Conservation (phyloP, 2,888 invertebrate genomes). For the Acleris sparsana region DNA sequence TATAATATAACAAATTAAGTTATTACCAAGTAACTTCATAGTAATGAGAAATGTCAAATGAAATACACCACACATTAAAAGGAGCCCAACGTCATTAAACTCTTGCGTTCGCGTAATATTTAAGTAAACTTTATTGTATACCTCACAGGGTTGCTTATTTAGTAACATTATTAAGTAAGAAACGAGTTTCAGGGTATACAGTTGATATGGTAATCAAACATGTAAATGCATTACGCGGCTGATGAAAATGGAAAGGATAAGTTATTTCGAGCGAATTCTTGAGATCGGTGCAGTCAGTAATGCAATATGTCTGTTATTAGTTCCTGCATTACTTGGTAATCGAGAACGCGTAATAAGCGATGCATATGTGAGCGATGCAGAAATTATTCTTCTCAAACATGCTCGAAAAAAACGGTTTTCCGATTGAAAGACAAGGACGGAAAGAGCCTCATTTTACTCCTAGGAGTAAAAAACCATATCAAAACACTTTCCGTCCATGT, state of each 20-base stretch:
- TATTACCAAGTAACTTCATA: neutral
- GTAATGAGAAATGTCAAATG: conserved; percentile 3
- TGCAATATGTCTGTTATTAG: conserved; percentile 15
- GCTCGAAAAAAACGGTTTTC: no score
- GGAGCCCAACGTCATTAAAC: neutral
- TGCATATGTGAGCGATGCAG: conserved; percentile 1
- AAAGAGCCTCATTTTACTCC: no score
- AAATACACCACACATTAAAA: neutral
- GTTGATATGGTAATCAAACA: conserved; percentile 34
- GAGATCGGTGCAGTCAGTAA: conserved; percentile 19
- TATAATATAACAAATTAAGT: neutral
- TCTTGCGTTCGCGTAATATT: neutral
- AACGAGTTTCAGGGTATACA: neutral
- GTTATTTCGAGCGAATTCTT: conserved; percentile 20
- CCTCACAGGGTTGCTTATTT: conserved; percentile 8
- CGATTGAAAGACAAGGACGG: no score
- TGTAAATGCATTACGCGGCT: conserved; percentile 24
- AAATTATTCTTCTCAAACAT: no score
- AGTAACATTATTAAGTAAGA: neutral
- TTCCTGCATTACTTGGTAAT: neutral
- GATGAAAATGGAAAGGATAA: conserved; percentile 35
- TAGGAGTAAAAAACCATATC: no score
- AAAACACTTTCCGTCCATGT: no score
- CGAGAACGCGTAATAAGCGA: conserved; percentile 4
- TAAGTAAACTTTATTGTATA: conserved; percentile 4